Percentiles rank a stretch among this genome's conserved stretches.
Conservation (phyloP, 2,113 vertebrate genomes). For the Crypturellus undulatus region DNA sequence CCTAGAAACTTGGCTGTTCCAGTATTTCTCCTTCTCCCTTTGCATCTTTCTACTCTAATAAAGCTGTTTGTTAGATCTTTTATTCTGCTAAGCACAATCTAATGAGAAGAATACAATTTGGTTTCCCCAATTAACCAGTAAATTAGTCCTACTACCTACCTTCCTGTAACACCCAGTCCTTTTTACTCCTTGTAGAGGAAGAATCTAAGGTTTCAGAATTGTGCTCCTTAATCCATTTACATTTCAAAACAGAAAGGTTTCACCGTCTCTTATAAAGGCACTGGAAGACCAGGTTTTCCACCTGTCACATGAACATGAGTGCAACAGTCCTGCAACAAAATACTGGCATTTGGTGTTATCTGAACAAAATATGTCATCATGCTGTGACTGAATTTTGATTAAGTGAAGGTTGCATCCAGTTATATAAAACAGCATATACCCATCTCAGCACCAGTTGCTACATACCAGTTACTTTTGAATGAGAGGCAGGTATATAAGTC, state of each 20-base stretch:
- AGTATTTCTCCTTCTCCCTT: background rate
- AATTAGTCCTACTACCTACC: background rate
- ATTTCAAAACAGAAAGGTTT: background rate
- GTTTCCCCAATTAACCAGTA: background rate
- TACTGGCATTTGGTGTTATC: background rate
- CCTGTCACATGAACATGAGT: accelerated
- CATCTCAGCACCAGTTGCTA: background rate
- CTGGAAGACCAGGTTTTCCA: background rate
- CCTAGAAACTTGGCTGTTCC: background rate
- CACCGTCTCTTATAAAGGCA: background rate
- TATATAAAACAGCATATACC: background rate
- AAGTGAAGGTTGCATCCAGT: background rate
- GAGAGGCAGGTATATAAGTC: background rate
- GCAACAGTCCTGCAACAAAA: background rate
- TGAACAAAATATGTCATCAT: background rate
- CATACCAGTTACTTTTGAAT: background rate
- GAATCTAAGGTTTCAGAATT: background rate
- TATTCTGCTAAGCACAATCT: background rate
- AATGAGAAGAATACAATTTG: background rate
- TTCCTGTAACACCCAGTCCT: background rate
- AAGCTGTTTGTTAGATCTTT: background rate
- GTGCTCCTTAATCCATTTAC: background rate
- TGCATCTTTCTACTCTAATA: background rate
- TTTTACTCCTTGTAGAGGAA: background rate
- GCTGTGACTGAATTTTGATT: background rate